phyloP scores from a whole-genome alignment of 2,113 vertebrate genomes.

The Ramphastos sulfuratus region DNA sequence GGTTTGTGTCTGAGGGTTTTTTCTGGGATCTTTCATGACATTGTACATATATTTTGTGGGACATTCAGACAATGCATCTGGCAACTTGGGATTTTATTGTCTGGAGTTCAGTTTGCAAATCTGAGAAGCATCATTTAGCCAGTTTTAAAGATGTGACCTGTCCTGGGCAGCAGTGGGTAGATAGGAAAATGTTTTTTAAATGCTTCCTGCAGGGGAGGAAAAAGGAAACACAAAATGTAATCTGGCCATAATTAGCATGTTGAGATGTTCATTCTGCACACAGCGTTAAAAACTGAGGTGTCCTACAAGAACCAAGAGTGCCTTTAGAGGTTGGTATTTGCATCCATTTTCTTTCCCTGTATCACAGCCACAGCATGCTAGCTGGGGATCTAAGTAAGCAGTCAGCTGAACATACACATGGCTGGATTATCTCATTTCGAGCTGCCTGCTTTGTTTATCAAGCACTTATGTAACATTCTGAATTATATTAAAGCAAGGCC shows the following conservation, averaged over 20 bases:
- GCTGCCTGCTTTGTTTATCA: slow-evolving; percentile 59
- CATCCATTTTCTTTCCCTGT: slow-evolving; percentile 1
- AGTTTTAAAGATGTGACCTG: neutral
- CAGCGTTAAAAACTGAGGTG: neutral
- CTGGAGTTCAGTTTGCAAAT: neutral
- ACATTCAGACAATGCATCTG: neutral
- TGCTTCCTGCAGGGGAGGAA: neutral
- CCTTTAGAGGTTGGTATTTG: neutral
- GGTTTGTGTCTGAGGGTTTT: too few relatives aligned
- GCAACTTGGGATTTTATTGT: neutral
- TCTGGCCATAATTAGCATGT: neutral
- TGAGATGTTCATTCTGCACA: neutral
- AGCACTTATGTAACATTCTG: neutral
- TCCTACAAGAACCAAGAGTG: neutral
- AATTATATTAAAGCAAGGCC: slow-evolving; percentile 14
- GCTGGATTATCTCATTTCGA: slow-evolving; percentile 45
- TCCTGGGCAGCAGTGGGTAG: neutral
- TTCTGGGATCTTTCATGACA: too few relatives aligned
- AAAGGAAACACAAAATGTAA: neutral
- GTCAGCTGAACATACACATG: slow-evolving; percentile 45
- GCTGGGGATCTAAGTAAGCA: slow-evolving; percentile 9
- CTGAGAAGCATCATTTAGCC: neutral
- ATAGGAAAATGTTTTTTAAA: neutral
- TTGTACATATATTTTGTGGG: neutral
- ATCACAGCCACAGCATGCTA: neutral